Evolutionary conservation across 2,113 vertebrate genomes (phyloP), one percentile per base, ranked within the genome.

Genomic region (Chlorocebus sabaeus): DNA sequence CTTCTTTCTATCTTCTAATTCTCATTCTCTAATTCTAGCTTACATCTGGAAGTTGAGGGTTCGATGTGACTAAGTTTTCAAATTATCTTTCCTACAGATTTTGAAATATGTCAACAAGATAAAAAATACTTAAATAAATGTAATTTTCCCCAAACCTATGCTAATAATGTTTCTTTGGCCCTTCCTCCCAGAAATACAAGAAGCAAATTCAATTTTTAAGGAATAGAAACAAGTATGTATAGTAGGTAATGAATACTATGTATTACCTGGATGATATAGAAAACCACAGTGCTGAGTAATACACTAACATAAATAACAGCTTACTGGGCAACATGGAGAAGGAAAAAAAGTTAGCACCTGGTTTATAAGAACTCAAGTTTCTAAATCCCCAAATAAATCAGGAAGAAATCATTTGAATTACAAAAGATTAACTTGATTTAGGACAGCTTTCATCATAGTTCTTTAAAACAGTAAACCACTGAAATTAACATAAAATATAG

Each of bases 41-140:
- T 45, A 18, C 20, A 82, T 64, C 50, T 87, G 43, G 23, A 86
- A 45, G 40, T 18, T 94, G 79, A 96, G 6, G 6, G 95, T 68
- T 7, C 30, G 61, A 30, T 84, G 18, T 87, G 43, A 92, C n/a
- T 80, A 80, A 89, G 45, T 86, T 93, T 96, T 93, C 80, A 93
- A 82, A 70, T 86, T 68, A 25, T n/a, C 20, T 88, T 92, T 89
- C 32, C 14, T 76, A 50, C 11, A 2, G 93, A 40, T 70, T 93
- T 87, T 72, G 75, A 93, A 78, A 70, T 14, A 48, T 48, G 23
- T 70, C 73, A 52, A 81, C 30, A 82, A 90, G 59, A 78, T 82
- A 35, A 90, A 86, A 52, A 27, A 27, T 68, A 50, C 8, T 75
- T 75, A 84, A 52, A 82, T 32, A 89, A 50, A 93, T 67, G 64